Evolutionary conservation across 2,888 invertebrate species (phyloP).

Genomic region (Drosophila neonasuta): DNA sequence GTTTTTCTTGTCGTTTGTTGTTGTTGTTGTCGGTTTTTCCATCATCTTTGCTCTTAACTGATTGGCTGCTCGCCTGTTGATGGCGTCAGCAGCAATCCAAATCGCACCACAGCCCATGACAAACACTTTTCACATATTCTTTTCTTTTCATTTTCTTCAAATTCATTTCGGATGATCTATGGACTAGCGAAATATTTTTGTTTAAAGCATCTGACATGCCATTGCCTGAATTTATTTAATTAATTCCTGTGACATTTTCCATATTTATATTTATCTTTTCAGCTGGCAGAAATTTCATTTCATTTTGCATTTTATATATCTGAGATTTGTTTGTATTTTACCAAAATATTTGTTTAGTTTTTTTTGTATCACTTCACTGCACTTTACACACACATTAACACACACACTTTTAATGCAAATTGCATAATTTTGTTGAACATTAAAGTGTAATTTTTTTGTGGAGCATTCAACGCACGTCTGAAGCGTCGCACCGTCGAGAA

Average conservation of each 20-base stretch:
- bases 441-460: not conserved
- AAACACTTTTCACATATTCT: conserved; percentile 60
- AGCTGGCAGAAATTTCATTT: conserved; percentile 46
- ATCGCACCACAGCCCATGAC: conserved; percentile 47
- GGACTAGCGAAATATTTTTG: conserved; percentile 52
- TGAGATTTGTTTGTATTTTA: conserved; percentile 6
- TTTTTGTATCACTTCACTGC: conserved; percentile 35
- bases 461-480: conserved; percentile 51
- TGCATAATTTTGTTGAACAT: conserved; percentile 38
- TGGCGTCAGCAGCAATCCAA: conserved; percentile 60
- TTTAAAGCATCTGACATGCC: conserved; percentile 47
- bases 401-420: conserved; percentile 17
- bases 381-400: conserved; percentile 17
- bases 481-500: conserved; percentile 61
- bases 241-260: conserved; percentile 40
- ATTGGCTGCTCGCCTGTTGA: conserved; percentile 43
- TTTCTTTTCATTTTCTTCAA: conserved; percentile 15
- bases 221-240: conserved; percentile 61
- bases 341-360: conserved; percentile 25
- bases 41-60: conserved; percentile 17
- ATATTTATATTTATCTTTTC: conserved; percentile 23
- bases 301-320: conserved; percentile 1
- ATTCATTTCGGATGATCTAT: conserved; percentile 56
- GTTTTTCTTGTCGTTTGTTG: not conserved
- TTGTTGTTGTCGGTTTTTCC: conserved; percentile 11